Evolutionary conservation across 1,140 invertebrate species (phyloP), one percentile per base, ranked within the genome.

Genomic region (Plectus sambesii): DNA sequence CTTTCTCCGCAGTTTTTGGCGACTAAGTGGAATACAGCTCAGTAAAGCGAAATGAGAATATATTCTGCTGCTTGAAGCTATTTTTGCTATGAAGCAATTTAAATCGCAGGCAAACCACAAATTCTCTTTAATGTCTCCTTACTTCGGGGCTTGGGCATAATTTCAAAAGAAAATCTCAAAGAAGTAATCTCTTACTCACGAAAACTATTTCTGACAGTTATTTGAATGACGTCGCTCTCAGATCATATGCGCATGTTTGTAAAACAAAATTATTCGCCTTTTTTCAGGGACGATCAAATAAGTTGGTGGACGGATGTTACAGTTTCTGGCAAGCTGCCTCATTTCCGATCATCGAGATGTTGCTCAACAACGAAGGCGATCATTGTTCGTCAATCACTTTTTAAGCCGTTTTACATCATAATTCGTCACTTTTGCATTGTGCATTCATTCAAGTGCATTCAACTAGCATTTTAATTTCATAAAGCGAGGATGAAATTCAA

Each of bases 231-330:
- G n/a, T 55, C n/a, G n/a, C 12, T 42, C 15, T 29, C 15, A n/a
- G 39, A n/a, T 45, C 39, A 29, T 37, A 15, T 42, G 20, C 20
- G 2, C 20, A 40, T 45, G 15, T 45, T 8, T 47, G 2, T 1
- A 45, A 22, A 39, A 2, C 9, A 2, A 12, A 6, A 5, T 51
- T 25, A 24, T 17, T 48, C 9, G 17, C 12, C 29, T 33, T 41
- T 40, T 37, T 50, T 15, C 17, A 60, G 55, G 75, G 74, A 5
- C 75, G 93, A 62, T 94, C 93, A 3, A 97, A 97, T 72, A 99
- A 99, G 75, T 72, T 97, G 44, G 92, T 98, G 1, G 93, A 99
- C 76, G 84, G 84, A 5, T 99, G 93, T 73, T 99, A 99, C 70
- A 92, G 87, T 2, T 98, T 96, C 75, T 98, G 93, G 93, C 87